A percentile compares a stretch with the other conserved stretches of the same genome.
These are phyloP conservation scores for Protophormia terraenovae DNA, from an alignment of 2,888 invertebrate genomes.

Conservation along the genomic window DNA sequence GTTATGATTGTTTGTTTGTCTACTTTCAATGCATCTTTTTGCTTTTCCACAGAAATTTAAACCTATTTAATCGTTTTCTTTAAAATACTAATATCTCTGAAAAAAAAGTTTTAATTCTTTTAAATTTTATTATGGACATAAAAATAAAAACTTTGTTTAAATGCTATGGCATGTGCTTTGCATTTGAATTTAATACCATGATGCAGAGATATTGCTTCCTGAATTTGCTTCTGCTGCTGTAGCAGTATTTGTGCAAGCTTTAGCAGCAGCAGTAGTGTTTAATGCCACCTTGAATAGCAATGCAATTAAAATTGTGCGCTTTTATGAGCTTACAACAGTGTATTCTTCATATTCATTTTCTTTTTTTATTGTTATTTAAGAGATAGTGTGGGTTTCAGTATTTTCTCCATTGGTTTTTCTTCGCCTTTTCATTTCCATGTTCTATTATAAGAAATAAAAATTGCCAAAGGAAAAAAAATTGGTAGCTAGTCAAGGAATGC, in stretches of 20 bases:
- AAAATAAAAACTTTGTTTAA: constrained; percentile 11
- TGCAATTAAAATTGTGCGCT: constrained; percentile 73
- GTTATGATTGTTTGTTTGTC: constrained; percentile 64
- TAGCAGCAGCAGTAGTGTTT: constrained; percentile 21
- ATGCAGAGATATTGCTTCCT: constrained; percentile 11
- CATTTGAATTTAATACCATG: constrained; percentile 49
- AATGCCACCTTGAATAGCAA: constrained; percentile 68
- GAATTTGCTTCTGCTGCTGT: background rate
- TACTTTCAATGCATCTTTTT: background rate
- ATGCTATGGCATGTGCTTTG: constrained; percentile 53
- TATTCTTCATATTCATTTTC: constrained; percentile 41
- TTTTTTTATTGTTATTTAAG: background rate
- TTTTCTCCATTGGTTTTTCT: background rate
- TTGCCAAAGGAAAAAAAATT: constrained; percentile 35
- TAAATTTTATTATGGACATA: background rate
- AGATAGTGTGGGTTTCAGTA: background rate
- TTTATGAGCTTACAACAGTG: constrained; percentile 67
- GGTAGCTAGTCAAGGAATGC: constrained; percentile 15
- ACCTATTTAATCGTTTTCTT: background rate
- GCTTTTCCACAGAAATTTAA: background rate
- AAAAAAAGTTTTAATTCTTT: background rate
- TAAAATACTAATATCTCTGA: no score
- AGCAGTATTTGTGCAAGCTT: background rate
- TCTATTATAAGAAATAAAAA: constrained; percentile 15
- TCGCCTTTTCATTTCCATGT: background rate